phyloP scores from a whole-genome alignment of 2,797 vertebrate genomes.

The Chloroceryle amazona region DNA sequence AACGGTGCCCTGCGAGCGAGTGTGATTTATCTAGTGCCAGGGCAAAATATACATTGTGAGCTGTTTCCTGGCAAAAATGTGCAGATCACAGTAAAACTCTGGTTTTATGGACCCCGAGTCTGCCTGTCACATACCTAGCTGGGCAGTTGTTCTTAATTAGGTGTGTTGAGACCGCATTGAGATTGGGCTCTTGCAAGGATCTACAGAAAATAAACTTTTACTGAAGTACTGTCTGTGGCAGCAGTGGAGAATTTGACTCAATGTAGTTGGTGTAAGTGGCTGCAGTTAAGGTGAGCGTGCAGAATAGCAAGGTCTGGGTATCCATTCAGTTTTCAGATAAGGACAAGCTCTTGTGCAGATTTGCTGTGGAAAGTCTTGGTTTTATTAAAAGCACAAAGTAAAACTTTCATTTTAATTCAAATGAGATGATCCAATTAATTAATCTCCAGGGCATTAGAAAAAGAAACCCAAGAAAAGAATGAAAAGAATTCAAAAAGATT shows the following conservation, averaged over 20 bases:
- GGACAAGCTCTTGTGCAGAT: not conserved
- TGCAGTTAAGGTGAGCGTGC: not conserved
- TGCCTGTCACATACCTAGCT: not conserved
- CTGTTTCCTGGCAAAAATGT: not conserved
- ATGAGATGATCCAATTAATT: not conserved
- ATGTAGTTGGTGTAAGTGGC: not conserved
- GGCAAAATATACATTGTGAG: not conserved
- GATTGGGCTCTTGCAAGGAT: not conserved
- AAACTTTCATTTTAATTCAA: not conserved
- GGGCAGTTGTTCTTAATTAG: conserved; percentile 16
- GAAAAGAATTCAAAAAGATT: no score
- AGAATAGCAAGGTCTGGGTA: not conserved
- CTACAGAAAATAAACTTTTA: conserved; percentile 1
- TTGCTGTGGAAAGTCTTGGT: not conserved
- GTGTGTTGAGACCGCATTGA: not conserved
- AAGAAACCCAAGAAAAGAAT: not conserved
- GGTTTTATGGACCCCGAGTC: not conserved
- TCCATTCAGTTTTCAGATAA: not conserved
- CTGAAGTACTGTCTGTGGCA: not conserved
- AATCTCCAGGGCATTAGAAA: not conserved
- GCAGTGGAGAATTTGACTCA: not conserved
- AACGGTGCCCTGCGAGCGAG: not conserved
- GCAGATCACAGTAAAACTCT: not conserved
- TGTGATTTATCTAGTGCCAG: not conserved
- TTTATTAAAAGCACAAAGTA: not conserved